Percentiles rank a stretch among this genome's conserved stretches.
These are phyloP conservation scores for Adelges cooleyi DNA, from an alignment of 1,140 invertebrate species.

Conservation along the genomic window DNA sequence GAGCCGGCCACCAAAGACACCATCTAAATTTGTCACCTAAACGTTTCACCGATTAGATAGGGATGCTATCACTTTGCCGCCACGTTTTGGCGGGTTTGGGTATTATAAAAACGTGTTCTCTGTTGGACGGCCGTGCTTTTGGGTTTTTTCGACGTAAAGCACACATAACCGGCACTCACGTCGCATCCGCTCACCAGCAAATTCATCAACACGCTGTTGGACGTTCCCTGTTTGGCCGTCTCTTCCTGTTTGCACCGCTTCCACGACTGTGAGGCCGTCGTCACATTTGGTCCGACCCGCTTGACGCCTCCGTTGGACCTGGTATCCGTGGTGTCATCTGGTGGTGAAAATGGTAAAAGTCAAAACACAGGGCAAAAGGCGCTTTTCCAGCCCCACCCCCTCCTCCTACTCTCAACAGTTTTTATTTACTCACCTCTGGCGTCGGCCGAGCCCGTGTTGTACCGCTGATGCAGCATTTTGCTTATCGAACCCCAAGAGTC, in stretches of 20 bases:
- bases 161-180: constrained; percentile 77
- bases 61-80: constrained; percentile 8
- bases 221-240: constrained; percentile 29
- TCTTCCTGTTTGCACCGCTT: constrained; percentile 14
- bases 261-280: not conserved
- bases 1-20: not conserved
- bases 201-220: constrained; percentile 71
- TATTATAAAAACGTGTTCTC: constrained; percentile 3
- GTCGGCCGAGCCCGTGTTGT: not conserved
- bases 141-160: constrained; percentile 41
- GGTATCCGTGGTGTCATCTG: not conserved
- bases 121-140: constrained; percentile 3
- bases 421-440: not conserved
- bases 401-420: too few species aligned
- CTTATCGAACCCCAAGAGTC: constrained; percentile 13
- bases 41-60: too few species aligned
- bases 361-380: not conserved
- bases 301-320: not conserved
- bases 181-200: constrained; percentile 82
- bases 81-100: not conserved
- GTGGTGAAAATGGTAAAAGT: not conserved
- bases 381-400: too few species aligned
- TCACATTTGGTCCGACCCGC: constrained; percentile 21
- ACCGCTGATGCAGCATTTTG: constrained; percentile 18
- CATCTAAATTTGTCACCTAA: not conserved